Base-by-base conservation (phyloP, 2,113 vertebrate genomes). In the Platichthys flesus region DNA sequence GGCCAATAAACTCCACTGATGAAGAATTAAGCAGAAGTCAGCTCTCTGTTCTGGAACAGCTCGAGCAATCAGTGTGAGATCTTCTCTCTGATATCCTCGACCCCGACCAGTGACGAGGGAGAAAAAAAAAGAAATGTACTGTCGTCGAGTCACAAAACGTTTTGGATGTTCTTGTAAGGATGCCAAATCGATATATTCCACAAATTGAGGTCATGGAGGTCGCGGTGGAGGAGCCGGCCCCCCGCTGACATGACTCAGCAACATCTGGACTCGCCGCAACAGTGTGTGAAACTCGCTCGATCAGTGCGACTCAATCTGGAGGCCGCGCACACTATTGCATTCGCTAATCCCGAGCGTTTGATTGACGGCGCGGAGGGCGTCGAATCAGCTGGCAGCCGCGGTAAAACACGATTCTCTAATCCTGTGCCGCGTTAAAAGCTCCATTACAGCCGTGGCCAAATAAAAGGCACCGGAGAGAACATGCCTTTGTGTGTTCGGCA, bases 341-440 rank as follows among this genome's bases (percentile, higher is more conserved):
- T 31, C 31, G 31, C 6, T 31, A 31, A 31, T 31, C 31, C 31
- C 6, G 31, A 31, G 31, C 15, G 56, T 81, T 71, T 84, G 81
- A 87, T n/a, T 78, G 81, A 79, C 79, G 75, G 84, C 57, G 55
- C 45, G 77, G 47, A 81, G 64, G 59, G 82, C 13, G 74, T 78
- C 73, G 83, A 87, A 83, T 87, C 76, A 85, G 76, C 82, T 77
- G 59, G 67, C 66, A 67, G 76, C 14, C 52, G 57, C 23, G 56
- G 64, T 64, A 9, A 42, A 49, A 74, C 59, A 71, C 4, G 40
- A 67, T 67, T 60, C 49, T 67, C 16, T 84, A 81, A 89, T 83
- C 79, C 82, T 70, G 61, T 68, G 55, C 65, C 73, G 21, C 37
- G 78, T 78, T 72, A 71, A 82, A 87, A 75, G 78, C 74, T 24